Evolutionary conservation across 1,140 invertebrate species (phyloP).

Genomic region (Cecropterus lyciades): DNA sequence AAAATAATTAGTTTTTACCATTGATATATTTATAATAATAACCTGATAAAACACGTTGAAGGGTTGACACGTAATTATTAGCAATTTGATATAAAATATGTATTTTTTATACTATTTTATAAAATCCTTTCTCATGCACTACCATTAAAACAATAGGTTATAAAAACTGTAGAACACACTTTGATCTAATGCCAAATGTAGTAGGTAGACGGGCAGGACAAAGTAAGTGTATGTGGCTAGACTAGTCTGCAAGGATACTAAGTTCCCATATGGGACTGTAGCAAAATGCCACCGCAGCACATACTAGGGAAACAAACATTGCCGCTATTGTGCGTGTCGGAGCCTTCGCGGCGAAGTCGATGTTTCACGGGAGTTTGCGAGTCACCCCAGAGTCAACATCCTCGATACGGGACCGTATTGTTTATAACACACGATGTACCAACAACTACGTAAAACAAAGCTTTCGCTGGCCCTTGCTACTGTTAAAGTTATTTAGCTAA

Average conservation of each 20-base stretch:
- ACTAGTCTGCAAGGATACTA: neutral
- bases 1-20: no score
- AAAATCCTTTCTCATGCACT: no score
- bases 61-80: no score
- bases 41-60: no score
- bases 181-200: no score
- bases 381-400: constrained; percentile 60
- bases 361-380: constrained; percentile 60
- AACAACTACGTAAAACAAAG: constrained; percentile 17
- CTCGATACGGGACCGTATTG: constrained; percentile 48
- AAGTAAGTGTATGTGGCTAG: no score
- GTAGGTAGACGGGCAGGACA: no score
- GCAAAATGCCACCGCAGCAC: constrained; percentile 42
- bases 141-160: no score
- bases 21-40: no score
- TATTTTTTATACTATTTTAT: no score
- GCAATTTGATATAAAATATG: no score
- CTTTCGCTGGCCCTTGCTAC: constrained; percentile 2
- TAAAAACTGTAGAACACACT: no score
- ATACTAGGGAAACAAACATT: constrained; percentile 57
- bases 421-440: constrained; percentile 46
- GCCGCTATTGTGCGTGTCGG: constrained; percentile 66
- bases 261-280: constrained; percentile 5
- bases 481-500: constrained; percentile 23
- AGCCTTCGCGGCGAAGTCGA: constrained; percentile 49